Evolutionary conservation across 2,888 invertebrate species (phyloP), one percentile per base, ranked within the genome.

Genomic region (Acrobasis repandana): DNA sequence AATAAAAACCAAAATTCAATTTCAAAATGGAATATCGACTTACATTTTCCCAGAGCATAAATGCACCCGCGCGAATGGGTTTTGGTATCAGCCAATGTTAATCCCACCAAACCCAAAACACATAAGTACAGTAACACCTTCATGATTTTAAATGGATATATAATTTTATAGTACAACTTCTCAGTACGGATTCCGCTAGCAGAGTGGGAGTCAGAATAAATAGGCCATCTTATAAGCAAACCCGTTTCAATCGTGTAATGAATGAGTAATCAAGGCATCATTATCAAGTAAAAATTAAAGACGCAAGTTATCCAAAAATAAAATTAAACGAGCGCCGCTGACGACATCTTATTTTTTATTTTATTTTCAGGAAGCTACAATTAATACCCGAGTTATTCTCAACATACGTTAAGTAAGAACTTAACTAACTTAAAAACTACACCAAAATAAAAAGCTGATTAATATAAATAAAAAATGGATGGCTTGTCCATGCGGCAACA

Each of bases 21-120:
- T 34, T 16, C 33, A 43, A 51, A 46, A 34, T 43, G 10, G 2
- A 43, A 36, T 5, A 51, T n/a, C 3, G 15, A 82, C 85, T 83
- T 65, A 86, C 86, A 85, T 69, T n/a, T 70, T 15, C 82, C 82
- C 28, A 67, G 1, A 4, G 73, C 61, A 20, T 79, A 86, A 8
- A 76, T 74, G 34, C 86, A 86, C 0, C 86, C 86, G 3, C 82
- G 68, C 0, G 77, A 63, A 61, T 76, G 38, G 0, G 46, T 5
- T 0, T 61, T 60, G 1, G 73, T 70, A 1, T 65, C 73, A 0
- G 73, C 73, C 11, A 71, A 33, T 0, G 72, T 65, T 48, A 76
- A 61, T 0, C 69, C 73, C 28, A 76, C 68, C 0, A 77, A 18
- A 2, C 63, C 60, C 38, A 77, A 47, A 50, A 75, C 61, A 64